Evolutionary conservation across 2,888 invertebrate species (phyloP).

Genomic region (Perdita meconis): DNA sequence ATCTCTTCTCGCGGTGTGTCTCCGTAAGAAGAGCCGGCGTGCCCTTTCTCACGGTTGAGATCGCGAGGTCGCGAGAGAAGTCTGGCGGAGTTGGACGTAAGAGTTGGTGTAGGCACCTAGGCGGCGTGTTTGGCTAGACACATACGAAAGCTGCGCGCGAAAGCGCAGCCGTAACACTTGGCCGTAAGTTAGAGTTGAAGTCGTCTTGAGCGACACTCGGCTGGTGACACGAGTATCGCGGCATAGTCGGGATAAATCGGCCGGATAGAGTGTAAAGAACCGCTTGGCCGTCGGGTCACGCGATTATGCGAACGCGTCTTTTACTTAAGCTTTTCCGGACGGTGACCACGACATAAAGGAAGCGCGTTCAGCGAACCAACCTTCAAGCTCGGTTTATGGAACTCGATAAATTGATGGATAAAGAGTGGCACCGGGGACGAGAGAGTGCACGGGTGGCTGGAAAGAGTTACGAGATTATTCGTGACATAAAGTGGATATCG

Average conservation of each 20-base stretch:
- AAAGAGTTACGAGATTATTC: slow-evolving; percentile 44
- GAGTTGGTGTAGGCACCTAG: slow-evolving; percentile 44
- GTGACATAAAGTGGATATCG: slow-evolving; percentile 7
- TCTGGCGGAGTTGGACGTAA: slow-evolving; percentile 53
- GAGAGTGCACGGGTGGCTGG: background rate
- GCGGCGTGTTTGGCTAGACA: slow-evolving; percentile 37
- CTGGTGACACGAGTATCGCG: slow-evolving; percentile 36
- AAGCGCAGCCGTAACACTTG: slow-evolving; percentile 43
- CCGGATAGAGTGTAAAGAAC: slow-evolving; percentile 38
- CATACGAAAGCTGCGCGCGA: slow-evolving; percentile 50
- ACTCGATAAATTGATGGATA: slow-evolving; percentile 49
- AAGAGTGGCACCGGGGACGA: slow-evolving; percentile 13
- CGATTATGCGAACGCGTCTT: slow-evolving; percentile 58
- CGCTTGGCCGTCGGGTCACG: slow-evolving; percentile 31
- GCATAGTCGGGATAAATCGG: slow-evolving; percentile 35
- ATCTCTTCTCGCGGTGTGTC: slow-evolving; percentile 44
- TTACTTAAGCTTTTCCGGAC: slow-evolving; percentile 42
- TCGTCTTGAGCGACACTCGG: slow-evolving; percentile 47
- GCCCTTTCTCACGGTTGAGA: slow-evolving; percentile 66
- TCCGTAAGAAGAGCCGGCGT: slow-evolving; percentile 39
- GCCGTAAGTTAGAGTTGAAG: slow-evolving; percentile 51
- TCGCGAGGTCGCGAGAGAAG: slow-evolving; percentile 64
- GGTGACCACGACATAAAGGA: slow-evolving; percentile 10
- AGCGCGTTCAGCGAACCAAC: slow-evolving; percentile 12
- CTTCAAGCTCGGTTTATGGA: slow-evolving; percentile 17